phyloP scores from a whole-genome alignment of 2,797 vertebrate genomes.

The Heterohyrax brucei region DNA sequence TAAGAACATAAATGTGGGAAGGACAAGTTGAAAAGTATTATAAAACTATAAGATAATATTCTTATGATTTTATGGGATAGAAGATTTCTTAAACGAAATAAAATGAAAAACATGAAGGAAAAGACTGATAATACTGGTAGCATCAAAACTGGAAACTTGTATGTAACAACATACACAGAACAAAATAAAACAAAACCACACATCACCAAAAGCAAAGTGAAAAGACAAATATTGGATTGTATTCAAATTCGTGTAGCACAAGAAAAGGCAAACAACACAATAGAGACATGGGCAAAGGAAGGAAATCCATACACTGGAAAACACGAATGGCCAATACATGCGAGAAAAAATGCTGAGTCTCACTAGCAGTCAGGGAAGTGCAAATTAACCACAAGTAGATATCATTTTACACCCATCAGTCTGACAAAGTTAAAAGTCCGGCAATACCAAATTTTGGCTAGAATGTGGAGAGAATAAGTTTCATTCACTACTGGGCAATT shows the following conservation, averaged over 20 bases:
- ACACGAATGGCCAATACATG: background rate
- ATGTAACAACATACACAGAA: background rate
- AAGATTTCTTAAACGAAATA: background rate
- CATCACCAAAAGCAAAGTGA: constrained; percentile 30
- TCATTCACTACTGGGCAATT: constrained; percentile 21
- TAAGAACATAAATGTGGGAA: background rate
- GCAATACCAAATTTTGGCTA: constrained; percentile 45
- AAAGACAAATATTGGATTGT: constrained; percentile 18
- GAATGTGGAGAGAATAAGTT: constrained; percentile 24
- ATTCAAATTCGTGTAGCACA: no score
- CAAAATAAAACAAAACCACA: background rate
- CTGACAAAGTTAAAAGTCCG: constrained; percentile 53
- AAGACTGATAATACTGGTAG: background rate
- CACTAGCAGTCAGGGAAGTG: constrained; percentile 25
- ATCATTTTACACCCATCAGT: constrained; percentile 16
- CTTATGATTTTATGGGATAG: background rate
- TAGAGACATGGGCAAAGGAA: constrained; percentile 31
- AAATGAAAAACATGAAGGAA: background rate
- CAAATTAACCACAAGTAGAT: constrained; percentile 31
- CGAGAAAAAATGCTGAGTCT: constrained; percentile 24
- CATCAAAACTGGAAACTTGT: background rate
- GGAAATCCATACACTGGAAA: constrained; percentile 30
- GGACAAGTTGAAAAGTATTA: background rate
- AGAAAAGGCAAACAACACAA: background rate
- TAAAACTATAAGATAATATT: background rate